Evolutionary conservation across 2,113 vertebrate species (phyloP), one percentile per base, ranked within the genome.

Genomic region (Nyctereutes procyonoides): DNA sequence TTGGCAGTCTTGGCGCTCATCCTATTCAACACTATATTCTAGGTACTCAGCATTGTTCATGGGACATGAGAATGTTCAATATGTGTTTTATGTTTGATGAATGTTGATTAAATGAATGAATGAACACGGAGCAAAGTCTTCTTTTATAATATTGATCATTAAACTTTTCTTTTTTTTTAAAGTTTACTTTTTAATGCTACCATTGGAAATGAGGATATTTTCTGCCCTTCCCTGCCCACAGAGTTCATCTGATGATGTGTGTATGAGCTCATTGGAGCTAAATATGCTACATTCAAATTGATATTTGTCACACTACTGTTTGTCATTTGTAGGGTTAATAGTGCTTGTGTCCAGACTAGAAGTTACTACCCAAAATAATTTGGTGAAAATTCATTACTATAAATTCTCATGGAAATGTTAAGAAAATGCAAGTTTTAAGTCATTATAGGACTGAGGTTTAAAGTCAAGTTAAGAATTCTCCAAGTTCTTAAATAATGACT

Each of bases 231-330:
- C 2, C 6, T 77, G 58, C 19, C 12, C 62, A 22, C 17, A 56
- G 24, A 95, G 48, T 80, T 97, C 84, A 55, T 8, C 30, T 16
- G 14, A 90, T 82, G 53, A 32, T 89, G 30, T 82, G 1, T 79
- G 38, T 91, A n/a, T 83, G 20, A 97, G 17, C 28, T 95, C 55
- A 69, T 93, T 83, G 13, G 53, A 93, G 62, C 0, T 90, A 82
- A 88, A 71, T 60, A 83, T 51, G 53, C 30, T 86, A n/a, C 2
- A 51, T 87, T 94, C 43, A 97, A 53, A 58, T 62, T n/a, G 19
- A 63, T 43, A 13, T 71, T 81, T 97, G 63, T 79, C 28, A 69
- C 17, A 63, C 9, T 12, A 43, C 55, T 63, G 11, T 53, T 92
- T 87, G 62, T 80, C 38, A 77, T 92, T 74, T 95, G 15, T 90